phyloP scores from a whole-genome alignment of 2,797 vertebrate genomes.

The Apogon hyalosoma region DNA sequence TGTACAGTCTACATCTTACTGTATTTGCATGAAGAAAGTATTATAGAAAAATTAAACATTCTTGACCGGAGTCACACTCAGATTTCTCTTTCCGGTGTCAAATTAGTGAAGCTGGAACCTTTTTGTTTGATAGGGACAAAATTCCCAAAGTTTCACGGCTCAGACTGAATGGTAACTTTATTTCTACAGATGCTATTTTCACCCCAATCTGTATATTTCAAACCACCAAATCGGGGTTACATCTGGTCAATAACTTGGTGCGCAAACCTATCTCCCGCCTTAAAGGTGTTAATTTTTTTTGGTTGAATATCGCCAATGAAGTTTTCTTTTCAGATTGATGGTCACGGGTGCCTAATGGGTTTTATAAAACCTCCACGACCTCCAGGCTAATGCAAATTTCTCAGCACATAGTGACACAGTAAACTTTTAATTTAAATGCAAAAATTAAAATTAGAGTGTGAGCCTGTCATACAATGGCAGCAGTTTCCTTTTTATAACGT shows the following conservation, averaged over 20 bases:
- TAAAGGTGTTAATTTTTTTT: slow-evolving; percentile 46
- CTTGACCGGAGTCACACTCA: too few relatives aligned
- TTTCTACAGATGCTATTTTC: slow-evolving; percentile 42
- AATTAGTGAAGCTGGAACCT: background rate
- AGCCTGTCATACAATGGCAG: slow-evolving; percentile 35
- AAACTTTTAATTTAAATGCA: slow-evolving; percentile 69
- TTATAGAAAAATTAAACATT: background rate
- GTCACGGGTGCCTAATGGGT: slow-evolving; percentile 45
- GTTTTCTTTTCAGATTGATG: slow-evolving; percentile 62
- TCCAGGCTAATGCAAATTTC: slow-evolving; percentile 56
- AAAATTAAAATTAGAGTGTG: slow-evolving; percentile 56
- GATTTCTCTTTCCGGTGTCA: background rate
- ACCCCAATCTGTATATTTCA: slow-evolving; percentile 53
- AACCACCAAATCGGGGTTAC: slow-evolving; percentile 52
- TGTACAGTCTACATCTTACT: too few relatives aligned
- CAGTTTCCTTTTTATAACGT: slow-evolving; percentile 12
- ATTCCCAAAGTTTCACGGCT: slow-evolving; percentile 8
- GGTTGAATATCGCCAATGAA: slow-evolving; percentile 46
- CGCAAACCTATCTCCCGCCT: slow-evolving; percentile 32
- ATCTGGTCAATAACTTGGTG: slow-evolving; percentile 46
- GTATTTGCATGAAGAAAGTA: too few relatives aligned
- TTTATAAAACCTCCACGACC: slow-evolving; percentile 64
- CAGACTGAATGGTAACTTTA: slow-evolving; percentile 10
- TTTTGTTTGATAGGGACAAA: slow-evolving; percentile 3
- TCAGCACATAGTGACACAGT: slow-evolving; percentile 29